Evolutionary conservation across 2,888 invertebrate genomes (phyloP).

Genomic region (Thera obeliscata): DNA sequence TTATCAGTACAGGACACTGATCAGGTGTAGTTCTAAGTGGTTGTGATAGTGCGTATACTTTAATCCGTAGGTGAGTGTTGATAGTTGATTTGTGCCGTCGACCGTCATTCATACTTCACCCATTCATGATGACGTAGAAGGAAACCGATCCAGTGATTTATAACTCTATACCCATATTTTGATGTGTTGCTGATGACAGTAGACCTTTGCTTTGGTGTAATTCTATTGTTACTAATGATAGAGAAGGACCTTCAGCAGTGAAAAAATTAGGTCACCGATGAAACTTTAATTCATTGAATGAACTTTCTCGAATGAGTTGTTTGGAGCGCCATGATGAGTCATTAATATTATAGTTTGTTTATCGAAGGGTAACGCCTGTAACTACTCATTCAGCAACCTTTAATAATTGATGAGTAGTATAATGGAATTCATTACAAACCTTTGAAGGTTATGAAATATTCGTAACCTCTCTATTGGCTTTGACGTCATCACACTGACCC

Average conservation of each 20-base stretch:
- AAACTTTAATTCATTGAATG: slow-evolving; percentile 47
- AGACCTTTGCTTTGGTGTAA: slow-evolving; percentile 33
- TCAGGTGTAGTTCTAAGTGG: slow-evolving; percentile 59
- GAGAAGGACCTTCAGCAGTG: slow-evolving; percentile 10
- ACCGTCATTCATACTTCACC: slow-evolving; percentile 52
- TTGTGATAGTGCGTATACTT: slow-evolving; percentile 40
- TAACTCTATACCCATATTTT: slow-evolving; percentile 49
- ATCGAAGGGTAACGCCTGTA: slow-evolving; percentile 27
- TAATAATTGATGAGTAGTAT: slow-evolving; percentile 6
- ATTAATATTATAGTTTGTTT: slow-evolving; percentile 39
- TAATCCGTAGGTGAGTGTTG: slow-evolving; percentile 59
- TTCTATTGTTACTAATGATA: slow-evolving; percentile 14
- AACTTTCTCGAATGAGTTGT: slow-evolving; percentile 68
- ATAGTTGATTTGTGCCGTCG: slow-evolving; percentile 29
- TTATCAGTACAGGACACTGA: slow-evolving; percentile 53
- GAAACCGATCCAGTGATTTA: slow-evolving; percentile 52
- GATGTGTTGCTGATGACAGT: slow-evolving; percentile 41
- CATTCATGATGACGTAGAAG: slow-evolving; percentile 68
- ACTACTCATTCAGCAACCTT: slow-evolving; percentile 5
- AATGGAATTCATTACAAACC: slow-evolving; percentile 2
- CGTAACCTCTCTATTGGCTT: slow-evolving; percentile 30
- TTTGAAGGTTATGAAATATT: slow-evolving; percentile 2
- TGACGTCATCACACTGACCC: slow-evolving; percentile 41
- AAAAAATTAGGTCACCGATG: slow-evolving; percentile 49
- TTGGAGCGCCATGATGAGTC: slow-evolving; percentile 49